These are phyloP conservation scores for Crotalus viridis DNA, from an alignment of 2,113 vertebrate species.

Conservation along the genomic window DNA sequence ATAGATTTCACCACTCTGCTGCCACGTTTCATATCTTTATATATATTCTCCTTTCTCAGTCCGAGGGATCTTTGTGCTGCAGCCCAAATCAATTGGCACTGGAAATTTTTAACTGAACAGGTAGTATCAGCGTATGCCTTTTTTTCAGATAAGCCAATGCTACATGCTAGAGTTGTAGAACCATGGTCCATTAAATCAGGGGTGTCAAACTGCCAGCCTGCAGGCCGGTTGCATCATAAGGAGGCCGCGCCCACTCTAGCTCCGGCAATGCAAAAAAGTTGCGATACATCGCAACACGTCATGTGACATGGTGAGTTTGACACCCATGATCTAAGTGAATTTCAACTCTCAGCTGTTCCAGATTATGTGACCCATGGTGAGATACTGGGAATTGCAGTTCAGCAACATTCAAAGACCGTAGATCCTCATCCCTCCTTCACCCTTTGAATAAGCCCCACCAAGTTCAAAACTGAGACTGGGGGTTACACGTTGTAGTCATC, in stretches of 20 bases:
- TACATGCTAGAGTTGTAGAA: background rate
- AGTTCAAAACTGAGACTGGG: background rate
- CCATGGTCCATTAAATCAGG: background rate
- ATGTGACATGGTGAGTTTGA: no score
- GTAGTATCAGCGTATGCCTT: conserved; percentile 55
- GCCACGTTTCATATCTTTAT: conserved; percentile 80
- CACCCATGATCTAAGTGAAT: background rate
- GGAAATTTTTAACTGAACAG: conserved; percentile 87
- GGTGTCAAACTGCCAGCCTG: no score
- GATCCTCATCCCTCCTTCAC: background rate
- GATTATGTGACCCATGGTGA: background rate
- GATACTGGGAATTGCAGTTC: background rate
- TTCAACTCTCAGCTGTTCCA: background rate
- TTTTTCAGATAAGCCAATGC: background rate
- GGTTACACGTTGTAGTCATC: background rate
- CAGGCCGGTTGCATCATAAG: no score
- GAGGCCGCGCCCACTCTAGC: no score
- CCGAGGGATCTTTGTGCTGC: conserved; percentile 78
- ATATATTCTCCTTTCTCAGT: conserved; percentile 82
- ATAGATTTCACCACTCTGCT: conserved; percentile 80
- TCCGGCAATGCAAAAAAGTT: no score
- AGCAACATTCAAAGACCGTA: background rate
- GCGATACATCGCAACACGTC: no score
- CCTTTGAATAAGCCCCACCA: background rate
- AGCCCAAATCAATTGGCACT: conserved; percentile 84